Percentiles rank a stretch among this genome's conserved stretches.
Evolutionary conservation across 2,113 vertebrate species (phyloP).

Genomic region (Nematolebias whitei): DNA sequence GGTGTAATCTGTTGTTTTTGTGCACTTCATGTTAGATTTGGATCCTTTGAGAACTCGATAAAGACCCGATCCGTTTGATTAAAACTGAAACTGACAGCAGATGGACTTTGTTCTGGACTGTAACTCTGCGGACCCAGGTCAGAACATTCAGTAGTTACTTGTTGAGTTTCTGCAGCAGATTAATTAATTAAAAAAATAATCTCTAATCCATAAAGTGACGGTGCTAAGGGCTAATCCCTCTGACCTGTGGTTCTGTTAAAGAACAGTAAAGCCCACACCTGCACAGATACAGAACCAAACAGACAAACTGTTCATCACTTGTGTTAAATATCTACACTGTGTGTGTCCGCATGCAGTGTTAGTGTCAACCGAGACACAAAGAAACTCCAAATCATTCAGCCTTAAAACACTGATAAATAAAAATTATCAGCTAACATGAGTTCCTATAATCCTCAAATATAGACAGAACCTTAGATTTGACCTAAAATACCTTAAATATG

Average conservation of each 20-base stretch:
- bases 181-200: slow-evolving; percentile 13
- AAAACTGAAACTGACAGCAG: too few relatives aligned
- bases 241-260: slow-evolving; percentile 15
- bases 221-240: slow-evolving; percentile 67
- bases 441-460: slow-evolving; percentile 55
- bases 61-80: too few relatives aligned
- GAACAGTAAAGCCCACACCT: slow-evolving; percentile 13
- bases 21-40: too few relatives aligned
- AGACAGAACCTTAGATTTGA: slow-evolving; percentile 53
- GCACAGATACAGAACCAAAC: slow-evolving; percentile 22
- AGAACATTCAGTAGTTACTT: slow-evolving; percentile 61
- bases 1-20: too few relatives aligned
- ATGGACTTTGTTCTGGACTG: too few relatives aligned
- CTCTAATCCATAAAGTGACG: slow-evolving; percentile 72
- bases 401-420: too few relatives aligned
- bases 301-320: slow-evolving; percentile 38
- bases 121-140: slow-evolving; percentile 10
- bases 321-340: slow-evolving; percentile 50
- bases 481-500: slow-evolving; percentile 63
- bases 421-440: slow-evolving; percentile 47
- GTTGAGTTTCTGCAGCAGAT: slow-evolving; percentile 42
- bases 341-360: slow-evolving; percentile 58
- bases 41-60: too few relatives aligned
- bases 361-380: slow-evolving; percentile 17
- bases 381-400: too few relatives aligned